Evolutionary conservation across 1,140 invertebrate genomes (phyloP), one percentile per base, ranked within the genome.

Genomic region (Dysdera silvatica): DNA sequence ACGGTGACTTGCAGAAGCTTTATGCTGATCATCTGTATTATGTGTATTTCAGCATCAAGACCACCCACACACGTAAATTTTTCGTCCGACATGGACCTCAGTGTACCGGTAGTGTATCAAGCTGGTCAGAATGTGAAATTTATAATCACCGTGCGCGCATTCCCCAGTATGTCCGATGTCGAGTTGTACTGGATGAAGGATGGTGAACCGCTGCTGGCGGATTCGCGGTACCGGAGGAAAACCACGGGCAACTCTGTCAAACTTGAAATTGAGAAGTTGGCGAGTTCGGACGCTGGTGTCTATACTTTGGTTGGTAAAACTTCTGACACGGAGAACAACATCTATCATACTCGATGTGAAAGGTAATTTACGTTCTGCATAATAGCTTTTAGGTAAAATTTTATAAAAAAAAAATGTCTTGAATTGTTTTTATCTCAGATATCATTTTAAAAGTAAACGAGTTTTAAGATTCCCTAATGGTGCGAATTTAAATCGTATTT

Each of bases 141-240:
- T 35, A 64, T 67, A 2, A 51, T 67, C 7, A 52, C 48, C 6
- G 49, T 70, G 3, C 14, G 57, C 16, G 67, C 67, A 2, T 62
- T 49, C 37, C 65, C 67, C 18, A 63, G 61, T 14, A 52, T 65
- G 12, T 23, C 26, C 16, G 40, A 54, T 1, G 41, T 69, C 24
- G 29, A 65, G 14, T 20, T 70, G 20, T 35, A 33, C 31, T 70
- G 69, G 67, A 37, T 48, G 23, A 70, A 70, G 45, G 53, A 68
- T 20, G 61, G 56, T 12, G 26, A 41, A 4, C 18, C 18, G 8
- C 47, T 65, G 1, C 2, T n/a, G 26, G 8, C 31, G 5, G 62
- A 58, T n/a, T 40, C 28, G n/a, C 54, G 54, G 10, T 55, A 49
- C n/a, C 41, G 18, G 4, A 26, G 37, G n/a, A 56, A 63, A 7